Conservation (phyloP, 2,113 vertebrate species). For the Silurus glanis region DNA sequence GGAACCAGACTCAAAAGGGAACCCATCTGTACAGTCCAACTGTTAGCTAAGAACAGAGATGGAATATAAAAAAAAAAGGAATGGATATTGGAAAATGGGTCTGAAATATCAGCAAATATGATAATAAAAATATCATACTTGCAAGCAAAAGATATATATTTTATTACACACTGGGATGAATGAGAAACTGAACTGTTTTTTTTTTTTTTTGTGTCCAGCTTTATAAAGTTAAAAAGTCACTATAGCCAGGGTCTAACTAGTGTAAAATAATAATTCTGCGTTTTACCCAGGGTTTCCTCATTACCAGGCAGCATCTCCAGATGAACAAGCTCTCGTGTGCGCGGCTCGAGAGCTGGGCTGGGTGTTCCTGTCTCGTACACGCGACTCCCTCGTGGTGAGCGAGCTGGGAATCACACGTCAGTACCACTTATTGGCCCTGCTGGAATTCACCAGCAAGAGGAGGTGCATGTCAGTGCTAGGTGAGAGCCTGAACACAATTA, state of each 20-base stretch:
- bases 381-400: slow-evolving; percentile 79
- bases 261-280: neutral
- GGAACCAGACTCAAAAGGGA: too few relatives aligned
- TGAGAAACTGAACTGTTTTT: neutral
- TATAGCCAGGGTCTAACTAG: neutral
- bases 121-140: neutral
- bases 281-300: slow-evolving; percentile 72
- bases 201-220: neutral
- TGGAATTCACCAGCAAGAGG: slow-evolving; percentile 90
- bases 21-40: too few relatives aligned
- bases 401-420: slow-evolving; percentile 79
- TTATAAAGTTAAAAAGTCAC: neutral
- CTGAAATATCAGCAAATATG: neutral
- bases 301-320: slow-evolving; percentile 91
- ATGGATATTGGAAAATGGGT: neutral
- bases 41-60: too few relatives aligned
- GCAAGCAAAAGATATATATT: neutral
- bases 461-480: slow-evolving; percentile 93
- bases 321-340: slow-evolving; percentile 86
- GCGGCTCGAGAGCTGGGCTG: slow-evolving; percentile 86
- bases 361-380: slow-evolving; percentile 82
- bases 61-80: too few relatives aligned
- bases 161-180: neutral
- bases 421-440: slow-evolving; percentile 82
- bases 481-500: slow-evolving; percentile 61